Percentiles rank a stretch among this genome's conserved stretches.
Conservation (phyloP, 2,888 invertebrate species). For the Dusona sp. region DNA sequence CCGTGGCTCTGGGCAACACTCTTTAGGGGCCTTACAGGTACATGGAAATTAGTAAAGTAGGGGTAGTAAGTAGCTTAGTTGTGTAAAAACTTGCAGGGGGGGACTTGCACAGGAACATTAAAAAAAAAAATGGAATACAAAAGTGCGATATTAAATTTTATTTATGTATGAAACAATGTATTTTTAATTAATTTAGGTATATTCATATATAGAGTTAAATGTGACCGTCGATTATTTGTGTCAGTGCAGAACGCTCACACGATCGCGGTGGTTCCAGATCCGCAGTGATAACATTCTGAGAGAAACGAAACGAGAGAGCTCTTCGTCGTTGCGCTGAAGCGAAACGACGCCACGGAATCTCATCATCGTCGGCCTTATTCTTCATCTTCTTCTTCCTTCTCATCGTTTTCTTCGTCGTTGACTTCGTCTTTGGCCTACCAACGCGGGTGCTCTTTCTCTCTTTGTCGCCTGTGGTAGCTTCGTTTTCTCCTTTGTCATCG, state of each 20-base stretch:
- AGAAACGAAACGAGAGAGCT: constrained; percentile 54
- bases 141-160: neutral
- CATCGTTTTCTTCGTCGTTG: constrained; percentile 40
- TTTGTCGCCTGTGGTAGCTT: constrained; percentile 34
- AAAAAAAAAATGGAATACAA: too few species aligned
- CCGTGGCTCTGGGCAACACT: too few species aligned
- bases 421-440: constrained; percentile 25
- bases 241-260: constrained; percentile 47
- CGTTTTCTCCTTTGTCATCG: constrained; percentile 29
- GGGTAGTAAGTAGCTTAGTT: too few species aligned
- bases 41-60: too few species aligned
- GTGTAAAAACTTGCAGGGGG: too few species aligned
- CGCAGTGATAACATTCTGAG: constrained; percentile 24
- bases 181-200: neutral
- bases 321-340: constrained; percentile 53
- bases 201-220: neutral
- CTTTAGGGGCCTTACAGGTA: too few species aligned
- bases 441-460: constrained; percentile 25
- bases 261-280: constrained; percentile 26
- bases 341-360: constrained; percentile 70
- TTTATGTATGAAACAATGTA: neutral
- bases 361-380: constrained; percentile 64
- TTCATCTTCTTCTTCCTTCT: constrained; percentile 34
- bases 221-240: constrained; percentile 55
- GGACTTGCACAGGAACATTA: too few species aligned